phyloP scores from a whole-genome alignment of 2,888 invertebrate genomes.

The Cantharis flavilabris region DNA sequence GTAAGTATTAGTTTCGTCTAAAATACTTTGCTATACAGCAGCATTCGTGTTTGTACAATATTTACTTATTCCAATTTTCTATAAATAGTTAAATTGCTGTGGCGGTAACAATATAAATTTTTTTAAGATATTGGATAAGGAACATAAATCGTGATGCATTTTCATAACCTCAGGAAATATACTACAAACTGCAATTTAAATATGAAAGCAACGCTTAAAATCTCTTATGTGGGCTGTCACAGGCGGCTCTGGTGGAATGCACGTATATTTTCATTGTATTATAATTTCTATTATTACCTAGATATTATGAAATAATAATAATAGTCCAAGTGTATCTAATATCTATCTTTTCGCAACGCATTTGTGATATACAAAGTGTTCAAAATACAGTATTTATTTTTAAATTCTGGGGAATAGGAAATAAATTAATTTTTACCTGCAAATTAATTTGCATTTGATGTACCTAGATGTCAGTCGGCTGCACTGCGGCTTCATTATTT shows the following conservation, averaged over 20 bases:
- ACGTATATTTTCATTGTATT: background rate
- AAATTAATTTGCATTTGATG: too few species aligned
- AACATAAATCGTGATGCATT: background rate
- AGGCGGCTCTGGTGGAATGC: background rate
- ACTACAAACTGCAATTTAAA: background rate
- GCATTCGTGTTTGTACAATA: background rate
- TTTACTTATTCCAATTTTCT: background rate
- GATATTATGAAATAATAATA: too few species aligned
- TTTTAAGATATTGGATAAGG: background rate
- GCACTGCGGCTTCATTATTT: too few species aligned
- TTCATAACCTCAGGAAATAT: background rate
- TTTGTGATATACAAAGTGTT: too few species aligned
- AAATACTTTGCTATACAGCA: background rate
- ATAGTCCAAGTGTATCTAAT: too few species aligned
- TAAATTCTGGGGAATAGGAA: too few species aligned
- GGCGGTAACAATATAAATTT: background rate
- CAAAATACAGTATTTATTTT: too few species aligned
- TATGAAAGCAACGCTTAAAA: background rate
- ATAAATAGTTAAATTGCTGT: background rate
- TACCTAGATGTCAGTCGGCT: too few species aligned
- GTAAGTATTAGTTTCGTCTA: background rate
- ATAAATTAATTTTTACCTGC: too few species aligned
- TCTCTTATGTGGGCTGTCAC: background rate
- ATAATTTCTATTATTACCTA: background rate
- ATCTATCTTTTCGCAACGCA: too few species aligned